phyloP scores from a whole-genome alignment of 2,888 invertebrate species.

The Bursaphelenchus okinawaensis region DNA sequence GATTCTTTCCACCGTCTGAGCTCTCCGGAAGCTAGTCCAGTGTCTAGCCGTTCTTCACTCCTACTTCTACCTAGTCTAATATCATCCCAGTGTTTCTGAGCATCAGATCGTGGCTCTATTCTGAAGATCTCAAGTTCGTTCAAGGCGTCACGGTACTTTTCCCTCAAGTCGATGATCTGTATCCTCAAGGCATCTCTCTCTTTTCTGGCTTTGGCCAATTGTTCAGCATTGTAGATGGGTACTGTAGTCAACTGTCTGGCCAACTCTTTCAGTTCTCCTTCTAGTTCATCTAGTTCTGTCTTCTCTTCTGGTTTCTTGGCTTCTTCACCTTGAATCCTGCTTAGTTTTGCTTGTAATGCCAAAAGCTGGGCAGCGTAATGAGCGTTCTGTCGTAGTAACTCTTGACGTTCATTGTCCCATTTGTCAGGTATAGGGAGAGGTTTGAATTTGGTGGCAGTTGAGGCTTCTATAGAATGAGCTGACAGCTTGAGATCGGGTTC shows the following conservation, averaged over 20 bases:
- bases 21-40: neutral
- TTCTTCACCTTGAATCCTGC: conserved; percentile 23
- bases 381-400: conserved; percentile 14
- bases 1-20: conserved; percentile 43
- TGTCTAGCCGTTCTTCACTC: conserved; percentile 13
- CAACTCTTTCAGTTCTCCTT: conserved; percentile 44
- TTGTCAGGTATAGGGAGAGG: conserved; percentile 14
- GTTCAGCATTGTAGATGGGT: neutral
- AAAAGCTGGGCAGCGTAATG: conserved; percentile 10
- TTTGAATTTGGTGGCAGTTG: conserved; percentile 2
- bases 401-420: conserved; percentile 14
- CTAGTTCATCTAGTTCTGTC: conserved; percentile 48
- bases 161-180: conserved; percentile 9
- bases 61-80: conserved; percentile 13
- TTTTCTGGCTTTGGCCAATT: conserved; percentile 1
- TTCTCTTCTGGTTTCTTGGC: conserved; percentile 41
- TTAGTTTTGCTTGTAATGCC: conserved; percentile 31
- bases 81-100: conserved; percentile 5
- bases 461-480: neutral
- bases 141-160: conserved; percentile 26
- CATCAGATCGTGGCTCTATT: conserved; percentile 33
- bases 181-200: neutral
- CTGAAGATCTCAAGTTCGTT: conserved; percentile 38
- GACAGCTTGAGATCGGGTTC: conserved; percentile 4
- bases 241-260: conserved; percentile 27